Conservation (phyloP, 1,140 invertebrate genomes). For the Aphis gossypii region DNA sequence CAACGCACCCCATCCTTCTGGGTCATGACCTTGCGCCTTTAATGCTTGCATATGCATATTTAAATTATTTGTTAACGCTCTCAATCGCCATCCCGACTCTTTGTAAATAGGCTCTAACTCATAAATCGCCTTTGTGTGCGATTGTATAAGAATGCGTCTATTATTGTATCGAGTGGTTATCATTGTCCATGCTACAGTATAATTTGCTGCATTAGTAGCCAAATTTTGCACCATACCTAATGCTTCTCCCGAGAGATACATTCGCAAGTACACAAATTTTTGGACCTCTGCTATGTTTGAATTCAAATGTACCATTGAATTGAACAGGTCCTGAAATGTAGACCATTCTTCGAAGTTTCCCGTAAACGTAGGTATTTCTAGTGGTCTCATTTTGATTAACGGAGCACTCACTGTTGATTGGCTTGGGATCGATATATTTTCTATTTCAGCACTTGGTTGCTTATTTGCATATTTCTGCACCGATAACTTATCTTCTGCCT, state of each 20-base stretch:
- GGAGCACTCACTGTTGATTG: too few species aligned
- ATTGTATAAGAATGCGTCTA: background rate
- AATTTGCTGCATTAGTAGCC: background rate
- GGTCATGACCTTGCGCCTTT: background rate
- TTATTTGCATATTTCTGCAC: too few species aligned
- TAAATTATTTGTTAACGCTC: background rate
- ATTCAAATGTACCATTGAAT: background rate
- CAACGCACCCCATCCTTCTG: background rate
- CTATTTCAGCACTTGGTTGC: too few species aligned
- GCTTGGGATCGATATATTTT: too few species aligned
- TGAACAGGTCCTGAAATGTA: background rate
- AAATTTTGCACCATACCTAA: background rate
- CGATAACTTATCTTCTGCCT: too few species aligned
- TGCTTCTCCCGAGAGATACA: background rate
- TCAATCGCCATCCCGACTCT: background rate
- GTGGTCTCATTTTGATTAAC: too few species aligned
- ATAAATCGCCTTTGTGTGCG: background rate
- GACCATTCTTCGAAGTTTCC: background rate
- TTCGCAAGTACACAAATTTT: background rate
- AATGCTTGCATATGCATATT: constrained; percentile 9
- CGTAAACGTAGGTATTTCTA: too few species aligned
- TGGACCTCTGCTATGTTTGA: background rate
- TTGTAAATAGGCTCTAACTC: background rate
- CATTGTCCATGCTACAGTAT: background rate
- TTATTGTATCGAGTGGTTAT: background rate